Evolutionary conservation across 1,140 invertebrate species (phyloP).

Genomic region (Nasonia longicornis): DNA sequence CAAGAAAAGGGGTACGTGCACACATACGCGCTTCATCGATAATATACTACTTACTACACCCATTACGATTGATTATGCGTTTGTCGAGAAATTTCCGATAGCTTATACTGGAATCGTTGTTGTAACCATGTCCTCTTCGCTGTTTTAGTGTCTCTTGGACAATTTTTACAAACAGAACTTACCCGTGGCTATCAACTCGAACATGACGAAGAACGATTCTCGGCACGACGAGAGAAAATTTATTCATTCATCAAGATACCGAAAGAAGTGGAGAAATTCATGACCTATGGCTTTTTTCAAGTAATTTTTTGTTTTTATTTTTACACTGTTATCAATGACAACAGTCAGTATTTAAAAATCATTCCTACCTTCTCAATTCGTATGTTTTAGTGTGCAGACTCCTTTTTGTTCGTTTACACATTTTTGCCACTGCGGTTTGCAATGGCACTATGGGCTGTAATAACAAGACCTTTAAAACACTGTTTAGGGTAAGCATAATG

Average conservation of each 20-base stretch:
- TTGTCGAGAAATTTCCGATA: not conserved
- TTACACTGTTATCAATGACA: conserved; percentile 16
- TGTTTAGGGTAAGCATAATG: conserved; percentile 76
- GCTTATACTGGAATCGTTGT: too few species aligned
- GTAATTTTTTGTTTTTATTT: conserved; percentile 52
- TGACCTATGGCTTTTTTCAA: conserved; percentile 95
- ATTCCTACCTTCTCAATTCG: not conserved
- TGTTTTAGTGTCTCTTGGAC: conserved; percentile 70
- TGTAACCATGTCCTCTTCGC: not conserved
- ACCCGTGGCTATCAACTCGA: conserved; percentile 92
- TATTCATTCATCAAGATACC: conserved; percentile 98
- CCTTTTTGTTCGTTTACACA: conserved; percentile 97
- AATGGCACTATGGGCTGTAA: conserved; percentile 84
- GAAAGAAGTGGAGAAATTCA: conserved; percentile 91
- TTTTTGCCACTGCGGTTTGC: conserved; percentile 95
- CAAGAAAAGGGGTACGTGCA: conserved; percentile 7
- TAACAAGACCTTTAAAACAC: conserved; percentile 78
- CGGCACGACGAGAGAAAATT: conserved; percentile 93
- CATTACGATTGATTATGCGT: not conserved
- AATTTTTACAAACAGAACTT: conserved; percentile 89
- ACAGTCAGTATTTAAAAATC: too few species aligned
- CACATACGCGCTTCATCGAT: too few species aligned
- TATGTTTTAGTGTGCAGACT: conserved; percentile 89
- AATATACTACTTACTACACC: not conserved
- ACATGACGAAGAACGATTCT: conserved; percentile 94